phyloP scores from a whole-genome alignment of 2,888 invertebrate species.

The Teleogryllus oceanicus region DNA sequence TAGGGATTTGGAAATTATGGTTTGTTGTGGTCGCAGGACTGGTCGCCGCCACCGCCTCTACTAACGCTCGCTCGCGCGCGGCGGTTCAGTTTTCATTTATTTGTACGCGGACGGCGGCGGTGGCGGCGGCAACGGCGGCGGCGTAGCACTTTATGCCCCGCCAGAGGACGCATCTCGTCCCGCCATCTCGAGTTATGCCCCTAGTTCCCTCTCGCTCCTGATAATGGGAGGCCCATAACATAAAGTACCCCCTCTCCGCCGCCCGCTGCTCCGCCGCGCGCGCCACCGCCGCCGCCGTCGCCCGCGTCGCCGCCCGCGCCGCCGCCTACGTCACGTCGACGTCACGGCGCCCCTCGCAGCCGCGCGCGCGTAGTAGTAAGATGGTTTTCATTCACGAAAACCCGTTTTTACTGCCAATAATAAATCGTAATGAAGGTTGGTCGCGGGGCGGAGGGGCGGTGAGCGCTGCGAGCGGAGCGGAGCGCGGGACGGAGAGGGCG shows the following conservation, averaged over 20 bases:
- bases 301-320: not conserved
- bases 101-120: not conserved
- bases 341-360: not conserved
- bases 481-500: not conserved
- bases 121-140: not conserved
- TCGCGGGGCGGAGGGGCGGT: not conserved
- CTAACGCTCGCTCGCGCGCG: not conserved
- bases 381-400: constrained; percentile 36
- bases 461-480: not conserved
- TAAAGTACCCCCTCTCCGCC: constrained; percentile 25
- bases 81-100: not conserved
- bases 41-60: not conserved
- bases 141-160: not conserved
- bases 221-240: constrained; percentile 31
- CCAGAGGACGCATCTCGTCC: constrained; percentile 18
- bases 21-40: constrained; percentile 10
- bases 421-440: constrained; percentile 35
- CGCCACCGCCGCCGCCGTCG: not conserved
- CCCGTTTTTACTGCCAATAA: constrained; percentile 36
- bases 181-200: constrained; percentile 18
- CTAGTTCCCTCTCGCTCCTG: constrained; percentile 21
- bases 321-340: not conserved
- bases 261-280: not conserved
- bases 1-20: constrained; percentile 18
- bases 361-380: constrained; percentile 25